Base-by-base conservation (phyloP, 2,888 invertebrate genomes). In the Perizoma flavofasciatum region DNA sequence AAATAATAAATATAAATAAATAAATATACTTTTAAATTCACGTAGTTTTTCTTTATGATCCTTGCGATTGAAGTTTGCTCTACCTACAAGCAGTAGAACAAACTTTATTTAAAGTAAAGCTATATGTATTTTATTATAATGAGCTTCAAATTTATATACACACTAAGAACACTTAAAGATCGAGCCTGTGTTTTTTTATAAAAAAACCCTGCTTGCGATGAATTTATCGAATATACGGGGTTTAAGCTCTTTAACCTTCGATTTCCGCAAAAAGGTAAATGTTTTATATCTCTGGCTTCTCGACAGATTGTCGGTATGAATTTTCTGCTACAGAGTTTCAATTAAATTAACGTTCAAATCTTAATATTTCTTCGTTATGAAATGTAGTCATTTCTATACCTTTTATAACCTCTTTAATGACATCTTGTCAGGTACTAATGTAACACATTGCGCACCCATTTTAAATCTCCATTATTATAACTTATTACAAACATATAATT, bases 151-250 rank as follows among this genome's bases (percentile, higher is more conserved):
- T n/a, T n/a, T n/a, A n/a, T n/a, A n/a, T n/a, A n/a, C n/a, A n/a
- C 75, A 75, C 76, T 78, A 77, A 70, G 73, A 75, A 74, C 71
- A 75, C 70, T 73, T 66, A 52, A 66, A 55, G 63, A 61, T 65
- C 59, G 63, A 73, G n/a, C n/a, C n/a, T 66, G 67, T 69, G 75
- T 70, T 56, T 40, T 58, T 57, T 53, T 46, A 53, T 49, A 41
- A 43, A 22, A 22, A 22, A 22, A 22, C 44, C 47, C 45, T 40
- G 32, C 40, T 32, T n/a, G 35, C 33, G 39, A 39, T 22, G 7
- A 41, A 43, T 51, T 44, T 43, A 57, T 49, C 44, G 5, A 49
- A 37, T 43, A 33, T 43, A 22, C 3, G 22, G 22, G 22, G 22
- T 44, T 41, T 35, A 41, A 32, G 35, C 34, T 45, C 22, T 34